Evolutionary conservation across 2,888 invertebrate genomes (phyloP).

Genomic region (Nemapogon koenigi): DNA sequence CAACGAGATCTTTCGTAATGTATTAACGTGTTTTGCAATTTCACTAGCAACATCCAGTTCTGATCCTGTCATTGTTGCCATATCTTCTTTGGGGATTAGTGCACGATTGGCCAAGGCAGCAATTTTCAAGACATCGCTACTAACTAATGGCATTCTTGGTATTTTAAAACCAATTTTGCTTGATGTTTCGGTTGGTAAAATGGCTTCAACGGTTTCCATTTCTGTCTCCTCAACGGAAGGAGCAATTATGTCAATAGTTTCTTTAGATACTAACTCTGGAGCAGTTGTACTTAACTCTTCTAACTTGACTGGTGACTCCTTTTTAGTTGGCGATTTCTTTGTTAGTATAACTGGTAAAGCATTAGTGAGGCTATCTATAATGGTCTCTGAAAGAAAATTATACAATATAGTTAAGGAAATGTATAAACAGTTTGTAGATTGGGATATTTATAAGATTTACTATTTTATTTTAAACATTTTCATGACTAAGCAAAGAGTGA

Average conservation of each 20-base stretch:
- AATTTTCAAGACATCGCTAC: constrained; percentile 37
- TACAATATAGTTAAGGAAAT: too few species aligned
- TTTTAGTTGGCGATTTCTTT: constrained; percentile 27
- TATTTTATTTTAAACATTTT: too few species aligned
- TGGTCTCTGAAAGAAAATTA: constrained; percentile 36
- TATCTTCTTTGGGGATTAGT: constrained; percentile 27
- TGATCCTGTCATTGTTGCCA: constrained; percentile 34
- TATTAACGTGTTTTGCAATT: constrained; percentile 40
- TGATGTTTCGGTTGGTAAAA: constrained; percentile 1
- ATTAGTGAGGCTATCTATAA: constrained; percentile 43
- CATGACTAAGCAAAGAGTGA: too few species aligned
- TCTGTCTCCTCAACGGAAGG: constrained; percentile 10
- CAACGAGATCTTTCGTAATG: constrained; percentile 45
- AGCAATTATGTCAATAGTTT: constrained; percentile 24
- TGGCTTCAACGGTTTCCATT: constrained; percentile 5
- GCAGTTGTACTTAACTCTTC: constrained; percentile 36
- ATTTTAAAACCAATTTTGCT: constrained; percentile 22
- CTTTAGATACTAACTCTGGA: constrained; percentile 38
- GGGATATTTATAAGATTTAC: too few species aligned
- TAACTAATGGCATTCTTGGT: constrained; percentile 48
- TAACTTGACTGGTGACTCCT: constrained; percentile 34
- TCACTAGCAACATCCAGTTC: constrained; percentile 46
- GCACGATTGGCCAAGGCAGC: constrained; percentile 23
- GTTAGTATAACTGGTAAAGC: constrained; percentile 41
- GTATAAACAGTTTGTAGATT: too few species aligned